phyloP scores from a whole-genome alignment of 2,797 vertebrate genomes.

The Schizopygopsis pylzovi region DNA sequence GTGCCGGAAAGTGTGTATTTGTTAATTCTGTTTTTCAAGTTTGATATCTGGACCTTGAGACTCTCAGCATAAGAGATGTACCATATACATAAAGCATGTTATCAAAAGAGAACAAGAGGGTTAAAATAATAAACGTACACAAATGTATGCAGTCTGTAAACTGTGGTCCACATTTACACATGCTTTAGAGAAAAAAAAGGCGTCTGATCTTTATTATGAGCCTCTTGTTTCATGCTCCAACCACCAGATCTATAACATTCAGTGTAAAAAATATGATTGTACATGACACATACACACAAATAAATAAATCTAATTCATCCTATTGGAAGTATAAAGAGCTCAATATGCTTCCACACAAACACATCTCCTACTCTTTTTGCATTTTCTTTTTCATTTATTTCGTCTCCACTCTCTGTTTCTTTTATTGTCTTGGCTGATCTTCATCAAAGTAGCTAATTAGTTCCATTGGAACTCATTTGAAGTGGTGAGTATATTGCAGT shows the following conservation, averaged over 20 bases:
- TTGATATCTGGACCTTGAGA: neutral
- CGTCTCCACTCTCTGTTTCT: constrained; percentile 33
- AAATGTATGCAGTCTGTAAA: neutral
- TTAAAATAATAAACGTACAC: neutral
- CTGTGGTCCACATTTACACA: neutral
- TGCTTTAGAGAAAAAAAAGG: neutral
- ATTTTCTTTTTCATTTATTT: constrained; percentile 35
- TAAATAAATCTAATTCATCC: neutral
- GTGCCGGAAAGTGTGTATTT: neutral
- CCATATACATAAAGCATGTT: neutral
- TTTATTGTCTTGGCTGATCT: constrained; percentile 70
- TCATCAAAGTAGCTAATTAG: constrained; percentile 76
- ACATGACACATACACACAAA: neutral
- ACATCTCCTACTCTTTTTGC: neutral
- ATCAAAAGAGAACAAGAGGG: neutral
- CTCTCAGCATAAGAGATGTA: neutral
- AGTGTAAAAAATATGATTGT: neutral
- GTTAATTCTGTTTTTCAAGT: neutral
- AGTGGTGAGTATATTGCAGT: constrained; percentile 74
- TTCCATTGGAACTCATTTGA: constrained; percentile 77
- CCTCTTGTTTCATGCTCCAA: constrained; percentile 4
- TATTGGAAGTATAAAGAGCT: neutral
- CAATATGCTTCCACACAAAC: constrained; percentile 8
- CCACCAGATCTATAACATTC: neutral
- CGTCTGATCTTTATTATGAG: neutral